These are phyloP conservation scores for Charadrius vociferus DNA, from an alignment of 2,113 vertebrate genomes.

Conservation along the genomic window DNA sequence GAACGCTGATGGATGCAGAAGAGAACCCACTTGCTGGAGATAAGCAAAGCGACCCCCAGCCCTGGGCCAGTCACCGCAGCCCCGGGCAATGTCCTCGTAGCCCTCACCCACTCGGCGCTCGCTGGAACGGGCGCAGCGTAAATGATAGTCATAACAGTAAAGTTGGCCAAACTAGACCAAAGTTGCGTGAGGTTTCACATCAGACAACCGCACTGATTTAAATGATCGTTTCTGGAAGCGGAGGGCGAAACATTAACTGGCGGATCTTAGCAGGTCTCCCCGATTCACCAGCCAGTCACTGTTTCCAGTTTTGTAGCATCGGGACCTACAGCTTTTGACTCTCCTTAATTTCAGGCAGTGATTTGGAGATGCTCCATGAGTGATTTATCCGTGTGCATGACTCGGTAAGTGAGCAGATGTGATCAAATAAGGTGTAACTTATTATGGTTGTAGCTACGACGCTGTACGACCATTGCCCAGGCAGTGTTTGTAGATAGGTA, in stretches of 20 bases:
- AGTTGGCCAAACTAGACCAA: background rate
- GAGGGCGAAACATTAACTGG: background rate
- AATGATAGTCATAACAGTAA: background rate
- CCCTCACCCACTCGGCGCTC: background rate
- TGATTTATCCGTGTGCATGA: background rate
- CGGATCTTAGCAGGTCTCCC: background rate
- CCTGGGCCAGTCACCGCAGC: background rate
- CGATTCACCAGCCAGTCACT: background rate
- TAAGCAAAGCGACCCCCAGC: background rate
- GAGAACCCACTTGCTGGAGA: background rate
- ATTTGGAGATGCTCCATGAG: background rate
- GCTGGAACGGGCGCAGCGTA: background rate
- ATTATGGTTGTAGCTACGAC: background rate
- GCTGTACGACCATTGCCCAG: background rate
- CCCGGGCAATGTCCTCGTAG: background rate
- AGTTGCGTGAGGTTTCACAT: background rate
- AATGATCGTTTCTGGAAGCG: background rate
- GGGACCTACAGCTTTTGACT: background rate
- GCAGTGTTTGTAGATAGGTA: background rate
- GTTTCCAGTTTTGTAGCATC: background rate
- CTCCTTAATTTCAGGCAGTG: background rate
- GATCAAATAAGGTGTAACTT: background rate
- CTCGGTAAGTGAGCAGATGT: background rate
- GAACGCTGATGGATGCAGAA: background rate
- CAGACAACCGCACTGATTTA: background rate